phyloP scores from a whole-genome alignment of 2,113 vertebrate species.

The Chamaea fasciata region DNA sequence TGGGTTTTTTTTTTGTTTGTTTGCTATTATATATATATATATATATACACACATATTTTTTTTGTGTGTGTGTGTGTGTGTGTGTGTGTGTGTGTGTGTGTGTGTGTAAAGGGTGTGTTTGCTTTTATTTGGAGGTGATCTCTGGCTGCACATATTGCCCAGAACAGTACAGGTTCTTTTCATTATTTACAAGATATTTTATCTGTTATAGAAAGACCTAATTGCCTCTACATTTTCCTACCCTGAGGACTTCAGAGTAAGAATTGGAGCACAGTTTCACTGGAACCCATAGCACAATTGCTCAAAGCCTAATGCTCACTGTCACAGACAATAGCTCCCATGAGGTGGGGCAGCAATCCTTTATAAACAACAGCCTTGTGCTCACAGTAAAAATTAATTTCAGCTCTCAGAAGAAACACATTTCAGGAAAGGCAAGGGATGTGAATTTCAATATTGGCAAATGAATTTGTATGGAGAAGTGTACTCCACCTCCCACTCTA shows the following conservation, averaged over 20 bases:
- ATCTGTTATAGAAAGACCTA: not conserved
- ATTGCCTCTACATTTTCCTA: not conserved
- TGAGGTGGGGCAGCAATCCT: not conserved
- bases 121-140: not conserved
- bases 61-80: too few species aligned
- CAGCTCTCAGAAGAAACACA: not conserved
- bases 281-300: not conserved
- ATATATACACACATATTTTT: too few species aligned
- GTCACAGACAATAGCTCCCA: not conserved
- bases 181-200: not conserved
- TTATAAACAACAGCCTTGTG: conserved; percentile 5
- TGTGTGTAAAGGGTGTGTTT: not conserved
- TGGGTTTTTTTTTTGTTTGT: too few species aligned
- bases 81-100: too few species aligned
- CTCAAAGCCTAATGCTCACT: conserved; percentile 20
- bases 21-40: too few species aligned
- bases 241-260: not conserved
- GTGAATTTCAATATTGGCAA: conserved; percentile 5
- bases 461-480: not conserved
- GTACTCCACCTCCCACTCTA: not conserved
- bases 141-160: not conserved
- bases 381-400: conserved; percentile 23
- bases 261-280: not conserved
- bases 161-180: not conserved
- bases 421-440: not conserved